Evolutionary conservation across 2,888 invertebrate genomes (phyloP), one percentile per base, ranked within the genome.

Genomic region (Metalampra italica): DNA sequence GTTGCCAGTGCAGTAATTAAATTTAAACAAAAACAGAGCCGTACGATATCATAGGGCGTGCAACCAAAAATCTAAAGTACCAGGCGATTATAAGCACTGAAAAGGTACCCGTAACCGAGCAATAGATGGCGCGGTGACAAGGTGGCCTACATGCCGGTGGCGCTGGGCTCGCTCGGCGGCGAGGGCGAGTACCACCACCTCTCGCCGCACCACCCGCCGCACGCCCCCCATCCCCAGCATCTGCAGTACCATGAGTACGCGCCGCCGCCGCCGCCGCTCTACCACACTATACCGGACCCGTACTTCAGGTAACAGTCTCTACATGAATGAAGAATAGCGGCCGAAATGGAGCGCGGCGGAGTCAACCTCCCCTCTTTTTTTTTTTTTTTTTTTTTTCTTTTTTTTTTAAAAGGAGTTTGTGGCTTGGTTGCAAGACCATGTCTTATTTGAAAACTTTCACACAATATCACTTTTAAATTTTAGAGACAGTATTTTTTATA

Each of bases 81-180:
- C 60, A 72, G 68, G 76, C 43, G 40, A 45, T 13, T 60, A 59
- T 58, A 56, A 22, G 49, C 50, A 42, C 47, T 11, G 7, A 29
- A 41, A 11, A 15, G 32, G 29, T 29, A 12, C n/a, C 29, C 13
- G 9, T 12, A 30, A 1, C 29, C 29, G 29, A 42, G 3, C 7
- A 40, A 57, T 66, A 82, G 85, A 90, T 91, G 91, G 78, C 82
- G 80, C 90, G 91, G 91, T 91, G 91, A 91, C 91, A 91, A 89
- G 70, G 92, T 91, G 92, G 91, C 91, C 83, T 91, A 90, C 89
- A 91, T 91, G 91, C 91, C 87, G 63, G 91, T 91, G 83, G 91
- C 90, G 87, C 90, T 91, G 91, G 91, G 91, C 90, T 91, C 90
- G 89, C 88, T 91, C 86, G 91, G 90, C 90, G 90, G 91, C 90